phyloP scores from a whole-genome alignment of 2,797 vertebrate genomes.

The Hylomyscus alleni region DNA sequence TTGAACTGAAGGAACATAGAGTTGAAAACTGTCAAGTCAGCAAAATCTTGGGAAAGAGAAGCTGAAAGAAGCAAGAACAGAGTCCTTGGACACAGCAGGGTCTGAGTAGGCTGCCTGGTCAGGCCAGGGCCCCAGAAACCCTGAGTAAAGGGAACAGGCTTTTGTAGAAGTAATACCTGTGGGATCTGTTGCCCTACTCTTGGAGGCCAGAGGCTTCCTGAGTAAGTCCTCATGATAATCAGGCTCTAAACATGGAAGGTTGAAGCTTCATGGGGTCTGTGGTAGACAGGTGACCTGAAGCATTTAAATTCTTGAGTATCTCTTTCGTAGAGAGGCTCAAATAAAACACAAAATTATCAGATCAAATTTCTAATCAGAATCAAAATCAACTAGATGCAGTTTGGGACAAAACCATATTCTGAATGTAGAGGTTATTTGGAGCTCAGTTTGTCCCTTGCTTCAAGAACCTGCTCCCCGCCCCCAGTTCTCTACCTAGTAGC shows the following conservation, averaged over 20 bases:
- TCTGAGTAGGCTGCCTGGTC: too few relatives aligned
- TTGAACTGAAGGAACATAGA: conserved; percentile 12
- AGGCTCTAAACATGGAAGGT: neutral
- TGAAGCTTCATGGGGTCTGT: neutral
- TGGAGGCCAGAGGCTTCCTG: neutral
- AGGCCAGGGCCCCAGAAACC: neutral
- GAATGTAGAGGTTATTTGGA: neutral
- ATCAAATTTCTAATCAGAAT: conserved; percentile 31
- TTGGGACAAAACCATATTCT: conserved; percentile 41
- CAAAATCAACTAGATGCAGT: conserved; percentile 15
- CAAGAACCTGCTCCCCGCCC: too few relatives aligned
- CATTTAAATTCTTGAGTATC: conserved; percentile 12
- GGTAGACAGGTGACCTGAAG: neutral
- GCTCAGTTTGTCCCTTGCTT: conserved; percentile 36
- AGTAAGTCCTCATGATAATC: neutral
- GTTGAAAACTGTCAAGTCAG: conserved; percentile 31
- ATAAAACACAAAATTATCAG: conserved; percentile 53
- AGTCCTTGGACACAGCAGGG: neutral
- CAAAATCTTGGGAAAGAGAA: neutral
- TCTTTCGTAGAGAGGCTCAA: neutral
- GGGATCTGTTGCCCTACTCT: neutral
- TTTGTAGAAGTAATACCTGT: neutral
- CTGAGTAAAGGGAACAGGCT: neutral
- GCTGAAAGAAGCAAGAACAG: neutral
- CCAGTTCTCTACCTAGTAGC: neutral